These are phyloP conservation scores for Prenolepis imparis DNA, from an alignment of 2,888 invertebrate genomes.

Conservation along the genomic window DNA sequence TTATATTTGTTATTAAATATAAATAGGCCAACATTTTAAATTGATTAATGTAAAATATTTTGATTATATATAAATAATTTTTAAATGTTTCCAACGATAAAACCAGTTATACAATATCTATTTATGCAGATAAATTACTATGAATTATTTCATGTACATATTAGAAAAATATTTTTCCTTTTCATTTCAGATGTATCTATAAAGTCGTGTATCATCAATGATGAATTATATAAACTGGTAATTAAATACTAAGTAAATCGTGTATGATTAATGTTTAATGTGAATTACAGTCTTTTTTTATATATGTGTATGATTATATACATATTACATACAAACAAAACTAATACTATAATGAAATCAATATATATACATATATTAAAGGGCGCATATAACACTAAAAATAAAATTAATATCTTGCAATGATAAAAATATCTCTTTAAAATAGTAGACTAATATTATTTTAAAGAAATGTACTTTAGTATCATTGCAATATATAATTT, in stretches of 20 bases:
- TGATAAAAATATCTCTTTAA: background rate
- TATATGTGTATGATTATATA: background rate
- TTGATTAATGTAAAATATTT: background rate
- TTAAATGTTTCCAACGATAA: background rate
- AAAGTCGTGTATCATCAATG: background rate
- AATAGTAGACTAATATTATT: background rate
- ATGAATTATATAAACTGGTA: background rate
- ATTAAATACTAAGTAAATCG: background rate
- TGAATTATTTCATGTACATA: background rate
- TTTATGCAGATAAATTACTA: slow-evolving; percentile 3
- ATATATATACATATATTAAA: background rate
- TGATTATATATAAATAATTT: background rate
- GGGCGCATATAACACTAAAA: background rate
- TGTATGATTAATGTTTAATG: background rate
- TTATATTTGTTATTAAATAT: background rate
- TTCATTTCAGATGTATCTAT: background rate
- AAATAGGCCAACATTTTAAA: slow-evolving; percentile 25
- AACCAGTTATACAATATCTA: background rate
- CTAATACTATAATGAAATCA: background rate
- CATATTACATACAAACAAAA: slow-evolving; percentile 4
- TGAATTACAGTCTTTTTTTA: slow-evolving; percentile 39
- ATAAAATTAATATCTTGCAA: slow-evolving; percentile 9
- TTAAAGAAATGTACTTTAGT: slow-evolving; percentile 19
- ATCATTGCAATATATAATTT: slow-evolving; percentile 17
- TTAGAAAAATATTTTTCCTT: background rate